A percentile compares a stretch with the other conserved stretches of the same genome.
phyloP scores from a whole-genome alignment of 2,113 vertebrate genomes.

The Mellivora capensis region DNA sequence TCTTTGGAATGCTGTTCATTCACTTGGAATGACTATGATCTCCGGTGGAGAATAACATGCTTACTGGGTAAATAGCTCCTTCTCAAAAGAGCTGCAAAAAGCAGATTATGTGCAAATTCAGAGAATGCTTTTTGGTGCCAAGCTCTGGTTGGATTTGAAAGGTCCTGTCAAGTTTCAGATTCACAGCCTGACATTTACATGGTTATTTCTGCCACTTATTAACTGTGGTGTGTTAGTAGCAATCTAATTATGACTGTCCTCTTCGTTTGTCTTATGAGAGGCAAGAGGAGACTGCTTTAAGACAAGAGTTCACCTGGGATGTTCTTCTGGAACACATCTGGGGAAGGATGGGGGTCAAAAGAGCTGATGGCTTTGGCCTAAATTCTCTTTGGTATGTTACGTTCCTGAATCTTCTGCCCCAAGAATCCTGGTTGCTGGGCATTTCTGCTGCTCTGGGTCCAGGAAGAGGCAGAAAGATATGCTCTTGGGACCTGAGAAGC shows the following conservation, averaged over 20 bases:
- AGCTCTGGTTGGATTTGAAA: conserved; percentile 51
- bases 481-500: not conserved
- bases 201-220: conserved; percentile 71
- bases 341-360: not conserved
- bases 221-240: conserved; percentile 60
- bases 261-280: not conserved
- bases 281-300: not conserved
- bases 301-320: not conserved
- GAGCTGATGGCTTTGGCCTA: not conserved
- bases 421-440: not conserved
- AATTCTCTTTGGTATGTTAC: not conserved
- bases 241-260: conserved; percentile 57
- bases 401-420: not conserved
- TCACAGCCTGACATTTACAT: conserved; percentile 48
- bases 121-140: conserved; percentile 68
- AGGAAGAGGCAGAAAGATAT: not conserved
- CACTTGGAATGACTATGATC: conserved; percentile 78
- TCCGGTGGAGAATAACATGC: conserved; percentile 80
- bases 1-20: conserved; percentile 79
- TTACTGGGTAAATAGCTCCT: conserved; percentile 74
- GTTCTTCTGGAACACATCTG: not conserved
- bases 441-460: not conserved
- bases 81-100: conserved; percentile 72
- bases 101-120: conserved; percentile 75
- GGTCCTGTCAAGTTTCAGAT: conserved; percentile 51